Conservation (phyloP, 2,797 vertebrate species). For the Garrulus glandarius region DNA sequence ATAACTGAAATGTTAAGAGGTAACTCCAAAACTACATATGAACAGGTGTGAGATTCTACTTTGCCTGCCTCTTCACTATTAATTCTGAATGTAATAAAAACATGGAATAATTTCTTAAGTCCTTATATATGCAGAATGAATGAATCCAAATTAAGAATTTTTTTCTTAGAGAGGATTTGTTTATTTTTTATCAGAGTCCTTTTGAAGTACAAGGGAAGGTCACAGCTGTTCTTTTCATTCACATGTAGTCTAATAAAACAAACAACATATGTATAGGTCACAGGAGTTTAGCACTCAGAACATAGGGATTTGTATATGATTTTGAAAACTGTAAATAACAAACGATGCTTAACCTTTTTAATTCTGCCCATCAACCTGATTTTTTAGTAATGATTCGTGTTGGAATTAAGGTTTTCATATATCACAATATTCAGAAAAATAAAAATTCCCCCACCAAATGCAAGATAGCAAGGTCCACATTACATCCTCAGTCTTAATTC, state of each 20-base stretch:
- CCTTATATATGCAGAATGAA: neutral
- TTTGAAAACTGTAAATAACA: constrained; percentile 32
- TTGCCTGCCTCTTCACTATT: neutral
- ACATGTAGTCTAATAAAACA: constrained; percentile 18
- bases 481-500: constrained; percentile 13
- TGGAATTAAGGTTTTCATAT: neutral
- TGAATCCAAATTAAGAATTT: neutral
- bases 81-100: neutral
- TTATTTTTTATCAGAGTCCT: neutral
- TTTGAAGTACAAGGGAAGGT: neutral
- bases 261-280: constrained; percentile 46
- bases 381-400: neutral
- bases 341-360: neutral
- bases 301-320: neutral
- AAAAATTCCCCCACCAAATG: neutral
- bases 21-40: neutral
- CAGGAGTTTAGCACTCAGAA: constrained; percentile 12
- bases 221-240: constrained; percentile 53
- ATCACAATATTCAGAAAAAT: neutral
- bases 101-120: neutral
- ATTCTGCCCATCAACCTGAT: neutral
- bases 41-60: neutral
- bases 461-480: neutral
- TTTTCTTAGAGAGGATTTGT: neutral
- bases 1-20: neutral